Percentiles rank a stretch among this genome's conserved stretches.
phyloP scores from a whole-genome alignment of 2,888 invertebrate genomes.

The Rhingia rostrata region DNA sequence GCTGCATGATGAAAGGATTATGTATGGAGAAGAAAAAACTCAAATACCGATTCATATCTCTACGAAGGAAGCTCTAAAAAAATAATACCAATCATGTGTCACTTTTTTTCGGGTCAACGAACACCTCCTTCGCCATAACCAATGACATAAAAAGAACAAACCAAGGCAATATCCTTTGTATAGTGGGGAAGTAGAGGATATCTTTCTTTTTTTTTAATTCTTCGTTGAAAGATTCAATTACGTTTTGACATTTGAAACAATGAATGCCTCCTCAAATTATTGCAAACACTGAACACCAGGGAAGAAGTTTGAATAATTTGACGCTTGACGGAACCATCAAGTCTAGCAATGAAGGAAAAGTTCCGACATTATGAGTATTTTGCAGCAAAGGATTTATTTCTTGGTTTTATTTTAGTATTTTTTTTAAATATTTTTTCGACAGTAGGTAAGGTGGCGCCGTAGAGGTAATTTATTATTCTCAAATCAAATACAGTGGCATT shows the following conservation, averaged over 20 bases:
- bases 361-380: slow-evolving; percentile 18
- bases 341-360: neutral
- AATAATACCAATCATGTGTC: slow-evolving; percentile 34
- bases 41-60: slow-evolving; percentile 46
- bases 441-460: slow-evolving; percentile 61
- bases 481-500: slow-evolving; percentile 46
- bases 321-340: slow-evolving; percentile 54
- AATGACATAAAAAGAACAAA: slow-evolving; percentile 11
- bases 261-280: neutral
- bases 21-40: slow-evolving; percentile 6
- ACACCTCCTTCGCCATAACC: slow-evolving; percentile 10
- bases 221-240: slow-evolving; percentile 29
- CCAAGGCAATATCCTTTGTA: slow-evolving; percentile 55
- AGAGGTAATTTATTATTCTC: slow-evolving; percentile 49
- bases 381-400: slow-evolving; percentile 46
- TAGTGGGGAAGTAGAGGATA: slow-evolving; percentile 14
- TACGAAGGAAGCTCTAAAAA: neutral
- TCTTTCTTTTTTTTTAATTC: neutral
- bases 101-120: slow-evolving; percentile 43
- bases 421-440: slow-evolving; percentile 44
- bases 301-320: slow-evolving; percentile 29
- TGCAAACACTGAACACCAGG: slow-evolving; percentile 3
- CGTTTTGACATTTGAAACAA: slow-evolving; percentile 34
- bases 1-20: slow-evolving; percentile 10
- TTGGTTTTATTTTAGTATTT: slow-evolving; percentile 30